Base-by-base conservation (phyloP, 2,888 invertebrate species). In the Augochlorella aurata region DNA sequence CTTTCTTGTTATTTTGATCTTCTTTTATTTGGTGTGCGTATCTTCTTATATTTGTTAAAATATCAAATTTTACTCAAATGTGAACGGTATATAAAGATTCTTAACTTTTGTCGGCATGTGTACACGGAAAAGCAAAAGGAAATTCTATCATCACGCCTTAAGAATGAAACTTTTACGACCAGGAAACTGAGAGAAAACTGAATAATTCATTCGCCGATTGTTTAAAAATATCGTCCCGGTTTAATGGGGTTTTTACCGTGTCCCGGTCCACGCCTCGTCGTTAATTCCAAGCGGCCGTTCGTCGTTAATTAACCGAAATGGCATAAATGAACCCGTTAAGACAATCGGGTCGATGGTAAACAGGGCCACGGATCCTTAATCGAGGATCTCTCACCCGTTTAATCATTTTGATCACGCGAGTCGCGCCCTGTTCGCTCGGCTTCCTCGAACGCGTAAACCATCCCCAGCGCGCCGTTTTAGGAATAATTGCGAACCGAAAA, bases 341-440 rank as follows among this genome's bases (percentile, higher is more conserved):
- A 54, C 47, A 8, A 61, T 74, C 49, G 47, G n/a, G 24, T 5
- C 29, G 18, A 9, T 12, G 29, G 72, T 47, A 63, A 74, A 49
- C 47, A 68, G n/a, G 47, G 29, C 16, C 45, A 16, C n/a, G 10
- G 54, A 44, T n/a, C 54, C 14, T 58, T 8, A 63, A 68, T 68
- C 24, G 68, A 74, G 47, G 18, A 45, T 54, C 61, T 54, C 63
- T 8, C 29, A 63, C 44, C 71, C 21, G 63, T 71, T 63, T 52
- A 71, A 71, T 63, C 29, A 70, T 71, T 63, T 70, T 24, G 63
- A 70, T 71, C 71, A 68, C 38, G 24, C 76, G 1, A 76, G 68
- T 78, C 29, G 21, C 45, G 21, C 18, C 45, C 29, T 7, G 29
- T 63, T 29, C 29, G 58, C 16, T 10, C 2, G 24, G n/a, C 68